Evolutionary conservation across 2,888 invertebrate genomes (phyloP).

Genomic region (Cosmia pyralina): DNA sequence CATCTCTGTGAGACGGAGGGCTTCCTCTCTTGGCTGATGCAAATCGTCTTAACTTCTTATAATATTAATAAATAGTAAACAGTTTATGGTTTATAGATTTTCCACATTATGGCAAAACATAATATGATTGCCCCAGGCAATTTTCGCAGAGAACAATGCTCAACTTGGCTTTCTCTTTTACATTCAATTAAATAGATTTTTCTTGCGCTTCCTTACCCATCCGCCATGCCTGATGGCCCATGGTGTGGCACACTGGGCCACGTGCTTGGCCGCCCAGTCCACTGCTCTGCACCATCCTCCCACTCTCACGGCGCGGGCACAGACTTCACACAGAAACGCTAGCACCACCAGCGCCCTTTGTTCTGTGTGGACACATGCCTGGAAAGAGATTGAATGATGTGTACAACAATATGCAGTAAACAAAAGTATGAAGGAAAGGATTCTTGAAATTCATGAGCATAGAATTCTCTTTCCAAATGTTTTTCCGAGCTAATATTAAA

Average conservation of each 20-base stretch:
- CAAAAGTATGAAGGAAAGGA: too few relatives aligned
- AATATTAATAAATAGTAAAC: neutral
- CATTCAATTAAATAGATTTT: neutral
- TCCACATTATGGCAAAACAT: neutral
- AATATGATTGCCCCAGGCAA: neutral
- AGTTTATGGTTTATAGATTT: neutral
- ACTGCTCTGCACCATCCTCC: constrained; percentile 89
- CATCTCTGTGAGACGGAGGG: too few relatives aligned
- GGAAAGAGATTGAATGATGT: constrained; percentile 19
- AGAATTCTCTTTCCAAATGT: too few relatives aligned
- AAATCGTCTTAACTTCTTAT: too few relatives aligned
- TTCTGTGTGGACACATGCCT: constrained; percentile 90
- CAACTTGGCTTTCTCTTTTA: neutral
- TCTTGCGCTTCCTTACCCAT: constrained; percentile 83
- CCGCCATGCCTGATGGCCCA: constrained; percentile 91
- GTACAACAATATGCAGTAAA: neutral
- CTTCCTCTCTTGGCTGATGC: too few relatives aligned
- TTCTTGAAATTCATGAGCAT: neutral
- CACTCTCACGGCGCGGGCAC: constrained; percentile 84
- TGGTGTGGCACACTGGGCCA: constrained; percentile 88
- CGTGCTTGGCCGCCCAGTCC: constrained; percentile 90
- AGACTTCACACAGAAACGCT: constrained; percentile 90
- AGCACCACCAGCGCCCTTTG: constrained; percentile 90
- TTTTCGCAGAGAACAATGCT: neutral
- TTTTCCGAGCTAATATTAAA: too few relatives aligned